These are phyloP conservation scores for Monochamus alternatus DNA, from an alignment of 2,888 invertebrate species.

Conservation along the genomic window DNA sequence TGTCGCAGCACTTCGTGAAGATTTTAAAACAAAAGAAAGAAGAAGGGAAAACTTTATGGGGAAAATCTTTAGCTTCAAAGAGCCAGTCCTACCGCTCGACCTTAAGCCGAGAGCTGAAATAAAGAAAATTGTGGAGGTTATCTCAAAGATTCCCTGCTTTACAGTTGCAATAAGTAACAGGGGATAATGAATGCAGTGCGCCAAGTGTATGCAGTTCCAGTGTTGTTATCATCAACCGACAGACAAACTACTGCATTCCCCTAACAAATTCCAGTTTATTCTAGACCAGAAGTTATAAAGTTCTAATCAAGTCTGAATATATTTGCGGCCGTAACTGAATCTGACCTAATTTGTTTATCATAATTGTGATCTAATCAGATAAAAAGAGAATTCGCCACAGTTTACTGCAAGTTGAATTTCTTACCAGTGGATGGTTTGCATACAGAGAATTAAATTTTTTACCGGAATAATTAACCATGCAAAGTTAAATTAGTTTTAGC, in stretches of 20 bases:
- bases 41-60: too few relatives aligned
- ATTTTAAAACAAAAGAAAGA: too few relatives aligned
- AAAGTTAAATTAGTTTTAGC: conserved; percentile 25
- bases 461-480: conserved; percentile 2
- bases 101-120: too few relatives aligned
- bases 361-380: conserved; percentile 39
- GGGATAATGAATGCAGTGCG: background rate
- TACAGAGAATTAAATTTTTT: conserved; percentile 7
- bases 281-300: conserved; percentile 33
- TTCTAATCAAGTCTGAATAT: conserved; percentile 36
- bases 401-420: conserved; percentile 11
- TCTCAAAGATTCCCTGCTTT: too few relatives aligned
- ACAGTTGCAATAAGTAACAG: background rate
- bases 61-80: too few relatives aligned
- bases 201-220: background rate
- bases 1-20: too few relatives aligned
- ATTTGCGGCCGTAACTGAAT: conserved; percentile 32
- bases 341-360: conserved; percentile 35
- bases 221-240: background rate
- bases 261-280: conserved; percentile 13
- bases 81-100: too few relatives aligned
- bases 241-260: background rate
- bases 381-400: conserved; percentile 8
- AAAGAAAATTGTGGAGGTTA: too few relatives aligned
- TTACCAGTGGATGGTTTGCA: conserved; percentile 7